Percentiles rank a stretch among this genome's conserved stretches.
Evolutionary conservation across 2,113 vertebrate genomes (phyloP).

Genomic region (Corvus hawaiiensis): DNA sequence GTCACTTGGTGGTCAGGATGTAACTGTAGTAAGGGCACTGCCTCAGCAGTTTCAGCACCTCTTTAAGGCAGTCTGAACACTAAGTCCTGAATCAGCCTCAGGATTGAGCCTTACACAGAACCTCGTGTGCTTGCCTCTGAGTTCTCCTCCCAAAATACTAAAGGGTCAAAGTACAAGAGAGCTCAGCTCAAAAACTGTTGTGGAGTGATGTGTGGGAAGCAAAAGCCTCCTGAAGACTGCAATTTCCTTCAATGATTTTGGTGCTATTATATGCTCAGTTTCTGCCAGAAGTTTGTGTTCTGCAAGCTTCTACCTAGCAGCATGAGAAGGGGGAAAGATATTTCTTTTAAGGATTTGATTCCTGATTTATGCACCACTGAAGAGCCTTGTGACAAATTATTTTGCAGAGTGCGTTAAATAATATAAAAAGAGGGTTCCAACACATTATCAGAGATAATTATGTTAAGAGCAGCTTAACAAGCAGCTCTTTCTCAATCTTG

Average conservation of each 20-base stretch:
- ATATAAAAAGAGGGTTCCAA: neutral
- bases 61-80: neutral
- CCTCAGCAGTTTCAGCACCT: neutral
- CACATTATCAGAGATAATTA: neutral
- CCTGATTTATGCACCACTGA: neutral
- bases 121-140: neutral
- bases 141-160: neutral
- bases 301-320: neutral
- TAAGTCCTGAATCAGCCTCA: neutral
- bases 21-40: neutral
- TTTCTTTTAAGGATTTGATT: neutral
- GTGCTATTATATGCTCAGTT: neutral
- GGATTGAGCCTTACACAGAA: neutral
- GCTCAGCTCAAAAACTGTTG: neutral
- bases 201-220: neutral
- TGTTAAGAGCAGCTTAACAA: neutral
- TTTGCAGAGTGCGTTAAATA: neutral
- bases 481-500: neutral
- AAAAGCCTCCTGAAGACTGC: neutral
- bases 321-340: neutral
- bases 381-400: neutral
- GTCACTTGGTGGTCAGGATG: neutral
- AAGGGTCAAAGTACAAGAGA: neutral
- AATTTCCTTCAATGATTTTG: neutral
- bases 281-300: constrained; percentile 3